phyloP scores from a whole-genome alignment of 2,797 vertebrate species.

The Darevskia mixta region DNA sequence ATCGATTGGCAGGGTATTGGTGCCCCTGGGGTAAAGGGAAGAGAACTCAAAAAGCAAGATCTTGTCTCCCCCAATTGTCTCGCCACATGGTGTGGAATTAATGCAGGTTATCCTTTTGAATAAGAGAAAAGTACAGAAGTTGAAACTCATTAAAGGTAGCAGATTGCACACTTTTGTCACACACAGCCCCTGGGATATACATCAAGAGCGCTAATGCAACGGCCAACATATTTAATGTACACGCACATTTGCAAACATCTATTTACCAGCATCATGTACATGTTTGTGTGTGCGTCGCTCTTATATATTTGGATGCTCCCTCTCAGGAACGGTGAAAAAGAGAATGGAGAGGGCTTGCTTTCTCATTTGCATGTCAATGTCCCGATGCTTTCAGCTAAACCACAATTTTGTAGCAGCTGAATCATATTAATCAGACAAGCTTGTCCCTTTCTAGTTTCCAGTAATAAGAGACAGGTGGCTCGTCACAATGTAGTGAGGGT shows the following conservation, averaged over 20 bases:
- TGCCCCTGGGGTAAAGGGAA: neutral
- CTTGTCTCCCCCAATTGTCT: neutral
- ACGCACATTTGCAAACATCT: neutral
- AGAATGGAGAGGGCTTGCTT: neutral
- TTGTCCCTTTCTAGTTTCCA: conserved; percentile 27
- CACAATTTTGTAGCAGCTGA: conserved; percentile 19
- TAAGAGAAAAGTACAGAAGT: neutral
- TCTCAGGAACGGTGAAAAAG: conserved; percentile 9
- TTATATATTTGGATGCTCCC: neutral
- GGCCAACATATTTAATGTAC: too few relatives aligned
- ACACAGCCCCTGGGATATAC: neutral
- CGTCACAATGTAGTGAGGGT: neutral
- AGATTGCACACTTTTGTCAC: neutral
- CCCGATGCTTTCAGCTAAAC: neutral
- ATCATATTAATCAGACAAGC: neutral
- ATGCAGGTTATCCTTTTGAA: neutral
- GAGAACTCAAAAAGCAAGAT: neutral
- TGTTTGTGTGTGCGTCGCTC: neutral
- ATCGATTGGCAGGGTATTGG: neutral
- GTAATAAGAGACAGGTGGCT: conserved; percentile 22
- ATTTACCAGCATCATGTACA: neutral
- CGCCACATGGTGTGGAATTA: neutral
- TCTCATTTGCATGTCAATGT: neutral
- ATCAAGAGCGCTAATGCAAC: neutral
- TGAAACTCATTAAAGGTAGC: neutral